Conservation (phyloP, 1,140 invertebrate species). For the Berghia stephanieae region DNA sequence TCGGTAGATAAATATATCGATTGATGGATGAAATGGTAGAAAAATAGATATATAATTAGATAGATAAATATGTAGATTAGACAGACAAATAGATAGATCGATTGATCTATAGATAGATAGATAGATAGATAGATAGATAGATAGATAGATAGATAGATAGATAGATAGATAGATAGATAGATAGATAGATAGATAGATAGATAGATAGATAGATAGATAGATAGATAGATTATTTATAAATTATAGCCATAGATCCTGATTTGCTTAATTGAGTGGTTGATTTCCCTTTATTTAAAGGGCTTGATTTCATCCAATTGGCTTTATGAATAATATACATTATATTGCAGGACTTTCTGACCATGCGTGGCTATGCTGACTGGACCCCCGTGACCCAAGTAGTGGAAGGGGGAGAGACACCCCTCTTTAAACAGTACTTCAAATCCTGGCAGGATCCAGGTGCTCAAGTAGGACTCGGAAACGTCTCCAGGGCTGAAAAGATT, state of each 20-base stretch:
- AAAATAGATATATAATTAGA: no score
- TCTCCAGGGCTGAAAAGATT: constrained; percentile 44
- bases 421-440: constrained; percentile 60
- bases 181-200: background rate
- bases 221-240: background rate
- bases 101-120: no score
- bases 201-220: background rate
- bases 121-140: no score
- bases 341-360: constrained; percentile 73
- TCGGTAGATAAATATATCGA: no score
- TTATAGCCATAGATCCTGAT: background rate
- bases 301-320: no score
- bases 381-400: constrained; percentile 72
- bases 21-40: no score
- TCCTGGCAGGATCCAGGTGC: constrained; percentile 55
- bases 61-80: no score
- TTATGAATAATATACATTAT: background rate
- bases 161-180: background rate
- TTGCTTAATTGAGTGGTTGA: no score
- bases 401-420: constrained; percentile 56
- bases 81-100: no score
- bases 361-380: constrained; percentile 82
- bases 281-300: no score
- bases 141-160: no score
- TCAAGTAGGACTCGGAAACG: constrained; percentile 63